A percentile compares a stretch with the other conserved stretches of the same genome.
phyloP scores from a whole-genome alignment of 53 echinoderm and acorn worm genomes.

The Paracentrotus lividus region DNA sequence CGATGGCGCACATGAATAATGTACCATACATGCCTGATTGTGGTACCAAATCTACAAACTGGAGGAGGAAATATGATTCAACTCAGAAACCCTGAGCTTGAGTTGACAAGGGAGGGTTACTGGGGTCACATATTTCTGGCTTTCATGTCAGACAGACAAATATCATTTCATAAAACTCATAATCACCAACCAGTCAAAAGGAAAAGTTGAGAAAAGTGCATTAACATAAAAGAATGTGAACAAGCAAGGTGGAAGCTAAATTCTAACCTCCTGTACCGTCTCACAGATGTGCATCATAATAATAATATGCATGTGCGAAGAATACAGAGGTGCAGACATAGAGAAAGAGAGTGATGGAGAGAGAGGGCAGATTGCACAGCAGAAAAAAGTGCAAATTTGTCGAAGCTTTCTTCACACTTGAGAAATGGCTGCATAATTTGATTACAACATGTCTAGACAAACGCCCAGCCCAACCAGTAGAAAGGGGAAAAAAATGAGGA shows the following conservation, averaged over 20 bases:
- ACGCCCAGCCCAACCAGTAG: background rate
- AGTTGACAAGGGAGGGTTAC: constrained; percentile 2
- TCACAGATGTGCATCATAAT: constrained; percentile 10
- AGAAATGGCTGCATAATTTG: constrained; percentile 62
- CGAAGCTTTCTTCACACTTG: constrained; percentile 57
- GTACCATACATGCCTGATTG: background rate
- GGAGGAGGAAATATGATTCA: background rate
- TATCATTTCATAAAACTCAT: constrained; percentile 42
- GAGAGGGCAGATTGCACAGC: background rate
- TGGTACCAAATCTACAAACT: background rate
- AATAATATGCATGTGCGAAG: background rate
- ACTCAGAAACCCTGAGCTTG: constrained; percentile 3
- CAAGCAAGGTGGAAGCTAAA: too few relatives aligned
- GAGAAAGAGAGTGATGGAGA: constrained; percentile 46
- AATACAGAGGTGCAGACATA: background rate
- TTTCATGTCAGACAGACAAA: constrained; percentile 62
- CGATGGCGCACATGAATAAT: background rate
- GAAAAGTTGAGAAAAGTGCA: constrained; percentile 36
- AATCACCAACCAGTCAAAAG: constrained; percentile 21
- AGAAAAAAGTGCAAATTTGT: constrained; percentile 61
- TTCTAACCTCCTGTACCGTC: background rate
- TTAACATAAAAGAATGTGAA: background rate
- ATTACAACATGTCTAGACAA: constrained; percentile 62
- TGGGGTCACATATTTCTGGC: constrained; percentile 51
- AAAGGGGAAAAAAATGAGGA: background rate